These are phyloP conservation scores for Myotis vivesi DNA, from an alignment of 2,797 vertebrate species.

Conservation along the genomic window DNA sequence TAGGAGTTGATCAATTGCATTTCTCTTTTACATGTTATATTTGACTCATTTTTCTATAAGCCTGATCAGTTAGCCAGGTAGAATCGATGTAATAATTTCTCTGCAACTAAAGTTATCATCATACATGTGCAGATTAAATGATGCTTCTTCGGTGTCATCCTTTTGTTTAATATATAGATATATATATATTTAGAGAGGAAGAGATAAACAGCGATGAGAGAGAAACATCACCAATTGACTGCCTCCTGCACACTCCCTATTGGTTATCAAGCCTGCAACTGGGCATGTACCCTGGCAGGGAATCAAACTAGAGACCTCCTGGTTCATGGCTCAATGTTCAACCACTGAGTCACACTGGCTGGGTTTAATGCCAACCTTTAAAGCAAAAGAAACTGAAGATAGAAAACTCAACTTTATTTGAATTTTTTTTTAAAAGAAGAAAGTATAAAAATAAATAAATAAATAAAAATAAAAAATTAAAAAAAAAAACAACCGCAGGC, in stretches of 20 bases:
- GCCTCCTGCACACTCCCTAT: neutral
- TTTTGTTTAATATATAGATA: neutral
- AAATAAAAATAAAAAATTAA: too few relatives aligned
- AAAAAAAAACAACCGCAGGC: neutral
- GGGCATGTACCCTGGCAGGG: neutral
- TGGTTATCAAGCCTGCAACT: neutral
- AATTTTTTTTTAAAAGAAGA: neutral
- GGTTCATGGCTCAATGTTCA: neutral
- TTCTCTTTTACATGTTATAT: neutral
- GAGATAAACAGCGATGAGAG: neutral
- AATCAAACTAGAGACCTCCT: neutral
- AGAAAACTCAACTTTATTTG: neutral
- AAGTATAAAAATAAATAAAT: too few relatives aligned
- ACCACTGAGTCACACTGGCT: neutral
- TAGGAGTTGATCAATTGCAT: neutral
- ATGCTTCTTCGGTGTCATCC: neutral
- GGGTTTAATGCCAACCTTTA: neutral
- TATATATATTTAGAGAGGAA: too few relatives aligned
- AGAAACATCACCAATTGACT: neutral
- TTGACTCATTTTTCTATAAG: neutral
- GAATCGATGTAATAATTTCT: neutral
- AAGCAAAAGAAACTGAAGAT: neutral
- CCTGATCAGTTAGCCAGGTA: neutral
- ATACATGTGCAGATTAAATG: neutral
- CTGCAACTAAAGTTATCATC: neutral